Evolutionary conservation across 2,797 vertebrate species (phyloP).

Genomic region (Enoplosus armatus): DNA sequence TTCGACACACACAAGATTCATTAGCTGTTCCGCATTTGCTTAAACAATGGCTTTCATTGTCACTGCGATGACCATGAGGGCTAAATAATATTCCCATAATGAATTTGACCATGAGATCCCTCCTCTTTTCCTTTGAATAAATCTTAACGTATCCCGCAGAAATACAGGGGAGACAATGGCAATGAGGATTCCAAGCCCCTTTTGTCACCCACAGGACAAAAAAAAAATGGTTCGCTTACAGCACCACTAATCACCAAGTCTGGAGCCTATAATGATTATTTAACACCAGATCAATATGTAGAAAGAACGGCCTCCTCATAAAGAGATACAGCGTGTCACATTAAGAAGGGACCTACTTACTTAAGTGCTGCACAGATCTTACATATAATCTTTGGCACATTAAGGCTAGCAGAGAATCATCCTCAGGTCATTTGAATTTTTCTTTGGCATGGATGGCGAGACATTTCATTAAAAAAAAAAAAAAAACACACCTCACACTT

Average conservation of each 20-base stretch:
- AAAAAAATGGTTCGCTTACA: conserved; percentile 66
- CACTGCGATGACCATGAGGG: conserved; percentile 1
- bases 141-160: conserved; percentile 43
- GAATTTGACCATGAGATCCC: conserved; percentile 12
- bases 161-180: conserved; percentile 45
- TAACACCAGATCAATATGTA: conserved; percentile 79
- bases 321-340: conserved; percentile 66
- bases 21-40: conserved; percentile 18
- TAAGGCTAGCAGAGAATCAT: neutral
- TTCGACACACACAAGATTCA: conserved; percentile 17
- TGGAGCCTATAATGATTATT: conserved; percentile 73
- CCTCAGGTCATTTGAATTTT: neutral
- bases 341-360: conserved; percentile 42
- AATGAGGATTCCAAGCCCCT: conserved; percentile 40
- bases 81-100: conserved; percentile 24
- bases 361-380: conserved; percentile 37
- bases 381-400: conserved; percentile 67
- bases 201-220: conserved; percentile 55
- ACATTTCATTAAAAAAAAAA: neutral
- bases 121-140: conserved; percentile 56
- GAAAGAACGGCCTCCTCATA: conserved; percentile 66
- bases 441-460: neutral
- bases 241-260: conserved; percentile 73
- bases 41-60: conserved; percentile 35
- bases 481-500: neutral